A percentile compares a stretch with the other conserved stretches of the same genome.
Conservation (phyloP, 2,888 invertebrate species). For the Cantharis nigra region DNA sequence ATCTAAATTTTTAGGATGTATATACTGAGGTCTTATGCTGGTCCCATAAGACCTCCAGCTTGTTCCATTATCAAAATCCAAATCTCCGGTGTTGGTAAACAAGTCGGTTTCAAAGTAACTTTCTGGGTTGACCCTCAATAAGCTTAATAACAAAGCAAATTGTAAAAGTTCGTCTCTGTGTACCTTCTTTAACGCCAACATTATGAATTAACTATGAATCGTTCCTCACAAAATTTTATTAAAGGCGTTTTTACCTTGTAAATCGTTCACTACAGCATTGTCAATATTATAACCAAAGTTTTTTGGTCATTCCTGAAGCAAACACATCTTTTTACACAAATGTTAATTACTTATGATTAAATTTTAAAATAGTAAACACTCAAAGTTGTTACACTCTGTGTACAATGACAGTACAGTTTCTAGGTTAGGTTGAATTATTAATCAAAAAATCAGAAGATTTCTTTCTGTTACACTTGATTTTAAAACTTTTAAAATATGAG, state of each 20-base stretch:
- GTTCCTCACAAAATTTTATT: background rate
- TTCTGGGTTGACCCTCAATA: slow-evolving; percentile 77
- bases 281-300: background rate
- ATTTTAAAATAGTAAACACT: slow-evolving; percentile 11
- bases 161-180: slow-evolving; percentile 82
- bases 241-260: background rate
- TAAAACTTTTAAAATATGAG: background rate
- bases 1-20: slow-evolving; percentile 75
- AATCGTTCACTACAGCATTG: background rate
- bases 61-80: slow-evolving; percentile 69
- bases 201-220: slow-evolving; percentile 47
- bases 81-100: slow-evolving; percentile 45
- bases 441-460: background rate
- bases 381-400: background rate
- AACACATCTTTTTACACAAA: background rate
- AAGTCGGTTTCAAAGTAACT: slow-evolving; percentile 65
- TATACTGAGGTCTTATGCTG: slow-evolving; percentile 63
- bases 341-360: background rate
- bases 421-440: slow-evolving; percentile 14
- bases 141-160: slow-evolving; percentile 78
- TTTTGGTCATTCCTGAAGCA: background rate
- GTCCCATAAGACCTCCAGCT: slow-evolving; percentile 68
- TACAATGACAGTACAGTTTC: slow-evolving; percentile 23
- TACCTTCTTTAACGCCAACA: slow-evolving; percentile 82
- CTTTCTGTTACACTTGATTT: slow-evolving; percentile 15